Evolutionary conservation across 1,140 invertebrate genomes (phyloP).

Genomic region (Micrasema minimum): DNA sequence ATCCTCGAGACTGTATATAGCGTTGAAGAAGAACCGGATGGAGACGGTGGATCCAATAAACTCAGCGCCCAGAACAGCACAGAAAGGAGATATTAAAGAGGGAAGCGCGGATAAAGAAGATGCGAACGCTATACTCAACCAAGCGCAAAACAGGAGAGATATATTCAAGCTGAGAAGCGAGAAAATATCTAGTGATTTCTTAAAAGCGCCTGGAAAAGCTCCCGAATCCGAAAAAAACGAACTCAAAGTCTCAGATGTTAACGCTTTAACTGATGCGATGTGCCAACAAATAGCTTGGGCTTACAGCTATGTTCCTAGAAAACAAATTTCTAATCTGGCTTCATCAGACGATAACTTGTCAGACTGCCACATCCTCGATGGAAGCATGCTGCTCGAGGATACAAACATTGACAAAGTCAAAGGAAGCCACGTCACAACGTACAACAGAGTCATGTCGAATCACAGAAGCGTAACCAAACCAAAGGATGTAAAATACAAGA

Average conservation of each 20-base stretch:
- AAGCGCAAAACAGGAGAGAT: constrained; percentile 58
- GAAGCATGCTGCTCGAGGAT: constrained; percentile 53
- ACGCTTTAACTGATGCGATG: constrained; percentile 51
- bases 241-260: constrained; percentile 55
- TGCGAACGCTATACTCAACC: constrained; percentile 58
- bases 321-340: constrained; percentile 63
- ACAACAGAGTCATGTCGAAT: constrained; percentile 89
- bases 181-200: constrained; percentile 62
- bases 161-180: constrained; percentile 66
- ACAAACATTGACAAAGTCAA: constrained; percentile 57
- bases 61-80: constrained; percentile 67
- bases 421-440: constrained; percentile 76
- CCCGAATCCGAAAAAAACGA: constrained; percentile 59
- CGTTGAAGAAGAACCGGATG: constrained; percentile 82
- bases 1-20: constrained; percentile 88
- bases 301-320: constrained; percentile 66
- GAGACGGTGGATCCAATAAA: constrained; percentile 69
- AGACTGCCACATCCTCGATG: constrained; percentile 60
- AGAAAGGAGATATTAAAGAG: constrained; percentile 66
- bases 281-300: constrained; percentile 57
- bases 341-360: constrained; percentile 62
- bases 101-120: constrained; percentile 63
- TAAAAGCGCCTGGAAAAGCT: constrained; percentile 42
- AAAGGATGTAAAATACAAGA: constrained; percentile 90
- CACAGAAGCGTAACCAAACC: constrained; percentile 89